phyloP scores from a whole-genome alignment of 1,140 invertebrate genomes.

The Eubasilissa regina region DNA sequence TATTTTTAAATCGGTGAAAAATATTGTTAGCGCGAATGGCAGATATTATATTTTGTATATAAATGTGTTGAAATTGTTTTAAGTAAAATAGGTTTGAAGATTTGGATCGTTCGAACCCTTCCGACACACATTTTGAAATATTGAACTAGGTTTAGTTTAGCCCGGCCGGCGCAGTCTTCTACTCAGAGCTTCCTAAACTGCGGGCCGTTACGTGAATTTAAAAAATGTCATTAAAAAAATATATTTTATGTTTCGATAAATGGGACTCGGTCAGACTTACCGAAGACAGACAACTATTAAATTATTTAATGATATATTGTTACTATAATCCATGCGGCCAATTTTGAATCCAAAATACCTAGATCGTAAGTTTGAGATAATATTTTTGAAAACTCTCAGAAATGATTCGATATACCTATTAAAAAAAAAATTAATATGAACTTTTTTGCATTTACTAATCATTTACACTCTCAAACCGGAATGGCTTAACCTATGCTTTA shows the following conservation, averaged over 20 bases:
- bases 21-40: neutral
- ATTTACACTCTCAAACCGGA: neutral
- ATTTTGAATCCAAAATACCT: conserved; percentile 5
- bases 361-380: neutral
- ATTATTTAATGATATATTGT: neutral
- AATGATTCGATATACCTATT: neutral
- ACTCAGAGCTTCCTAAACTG: no score
- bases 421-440: neutral
- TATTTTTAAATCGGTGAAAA: neutral
- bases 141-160: no score
- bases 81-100: neutral
- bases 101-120: neutral
- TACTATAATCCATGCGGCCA: conserved; percentile 27
- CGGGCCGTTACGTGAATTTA: no score
- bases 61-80: neutral
- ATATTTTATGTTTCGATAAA: no score
- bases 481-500: no score
- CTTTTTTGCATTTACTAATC: neutral
- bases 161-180: no score
- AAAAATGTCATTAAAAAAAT: no score
- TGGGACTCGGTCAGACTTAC: no score
- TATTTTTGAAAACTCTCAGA: neutral
- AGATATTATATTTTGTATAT: conserved; percentile 1
- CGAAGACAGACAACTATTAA: no score
- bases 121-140: neutral